Percentiles rank a stretch among this genome's conserved stretches.
Evolutionary conservation across 2,113 vertebrate species (phyloP).

Genomic region (Hydrolagus affinis): DNA sequence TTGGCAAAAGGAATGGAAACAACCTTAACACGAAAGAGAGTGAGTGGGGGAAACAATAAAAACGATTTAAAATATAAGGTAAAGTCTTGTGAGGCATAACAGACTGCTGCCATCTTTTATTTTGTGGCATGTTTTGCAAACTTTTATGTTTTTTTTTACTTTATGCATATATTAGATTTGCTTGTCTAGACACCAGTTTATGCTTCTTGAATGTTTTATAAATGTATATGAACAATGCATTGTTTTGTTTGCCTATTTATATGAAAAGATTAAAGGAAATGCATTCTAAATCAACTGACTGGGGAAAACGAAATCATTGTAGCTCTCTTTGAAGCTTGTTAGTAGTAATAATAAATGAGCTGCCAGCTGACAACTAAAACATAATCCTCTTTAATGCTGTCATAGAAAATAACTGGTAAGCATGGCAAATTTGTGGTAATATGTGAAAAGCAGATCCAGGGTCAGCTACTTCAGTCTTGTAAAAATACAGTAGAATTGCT

Average conservation of each 20-base stretch:
- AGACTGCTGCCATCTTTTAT: conserved; percentile 9
- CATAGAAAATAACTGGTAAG: conserved; percentile 46
- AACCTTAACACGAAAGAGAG: background rate
- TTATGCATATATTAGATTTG: conserved; percentile 24
- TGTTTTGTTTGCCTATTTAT: conserved; percentile 33
- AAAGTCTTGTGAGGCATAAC: too few species aligned
- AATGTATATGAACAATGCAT: conserved; percentile 18
- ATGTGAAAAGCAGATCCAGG: conserved; percentile 41
- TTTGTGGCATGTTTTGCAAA: conserved; percentile 17
- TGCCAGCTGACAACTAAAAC: conserved; percentile 33
- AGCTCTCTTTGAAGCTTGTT: conserved; percentile 32
- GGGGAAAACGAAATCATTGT: conserved; percentile 31
- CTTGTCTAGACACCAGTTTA: conserved; percentile 32
- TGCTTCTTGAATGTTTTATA: conserved; percentile 29
- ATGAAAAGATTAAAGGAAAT: conserved; percentile 26
- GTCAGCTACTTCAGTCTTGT: conserved; percentile 45
- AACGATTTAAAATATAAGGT: too few species aligned
- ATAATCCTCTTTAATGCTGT: conserved; percentile 44
- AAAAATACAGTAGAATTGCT: conserved; percentile 43
- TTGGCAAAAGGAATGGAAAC: background rate
- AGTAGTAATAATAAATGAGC: conserved; percentile 40
- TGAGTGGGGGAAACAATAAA: background rate
- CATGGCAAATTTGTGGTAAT: conserved; percentile 42
- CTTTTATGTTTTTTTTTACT: background rate
- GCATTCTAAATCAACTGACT: conserved; percentile 26